Conservation (phyloP, 2,797 vertebrate genomes). For the Phyllotis vaccarum region DNA sequence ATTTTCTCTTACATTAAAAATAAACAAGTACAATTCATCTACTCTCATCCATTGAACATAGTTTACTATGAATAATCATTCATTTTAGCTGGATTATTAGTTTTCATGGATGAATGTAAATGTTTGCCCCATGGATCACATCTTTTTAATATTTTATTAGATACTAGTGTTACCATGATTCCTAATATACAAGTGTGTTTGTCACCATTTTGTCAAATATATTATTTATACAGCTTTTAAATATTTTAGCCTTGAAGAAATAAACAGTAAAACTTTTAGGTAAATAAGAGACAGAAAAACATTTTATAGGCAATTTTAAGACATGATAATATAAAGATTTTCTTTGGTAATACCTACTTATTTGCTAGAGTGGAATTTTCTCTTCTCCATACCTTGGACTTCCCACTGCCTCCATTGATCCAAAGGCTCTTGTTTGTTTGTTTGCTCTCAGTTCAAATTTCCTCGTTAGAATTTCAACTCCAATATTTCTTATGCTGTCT, state of each 20-base stretch:
- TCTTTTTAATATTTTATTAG: not conserved
- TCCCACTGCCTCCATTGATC: not conserved
- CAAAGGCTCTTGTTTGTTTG: not conserved
- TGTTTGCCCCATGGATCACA: not conserved
- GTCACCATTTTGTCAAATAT: not conserved
- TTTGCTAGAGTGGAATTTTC: not conserved
- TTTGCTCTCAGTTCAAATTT: not conserved
- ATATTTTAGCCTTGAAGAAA: not conserved
- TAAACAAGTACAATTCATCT: not conserved
- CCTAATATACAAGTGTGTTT: not conserved
- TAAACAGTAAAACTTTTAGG: not conserved
- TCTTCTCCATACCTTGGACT: not conserved
- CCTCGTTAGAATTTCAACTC: not conserved
- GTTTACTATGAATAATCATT: not conserved
- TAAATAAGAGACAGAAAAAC: not conserved
- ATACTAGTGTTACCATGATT: not conserved
- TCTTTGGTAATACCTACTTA: not conserved
- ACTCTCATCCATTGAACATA: not conserved
- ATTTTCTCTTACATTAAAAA: not conserved
- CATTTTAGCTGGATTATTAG: not conserved
- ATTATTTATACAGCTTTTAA: not conserved
- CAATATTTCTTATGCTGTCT: not conserved
- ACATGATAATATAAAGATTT: not conserved
- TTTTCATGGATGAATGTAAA: not conserved
- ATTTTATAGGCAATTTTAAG: not conserved